Base-by-base conservation (phyloP, 2,888 invertebrate species). In the Scaptomyza tumidula region DNA sequence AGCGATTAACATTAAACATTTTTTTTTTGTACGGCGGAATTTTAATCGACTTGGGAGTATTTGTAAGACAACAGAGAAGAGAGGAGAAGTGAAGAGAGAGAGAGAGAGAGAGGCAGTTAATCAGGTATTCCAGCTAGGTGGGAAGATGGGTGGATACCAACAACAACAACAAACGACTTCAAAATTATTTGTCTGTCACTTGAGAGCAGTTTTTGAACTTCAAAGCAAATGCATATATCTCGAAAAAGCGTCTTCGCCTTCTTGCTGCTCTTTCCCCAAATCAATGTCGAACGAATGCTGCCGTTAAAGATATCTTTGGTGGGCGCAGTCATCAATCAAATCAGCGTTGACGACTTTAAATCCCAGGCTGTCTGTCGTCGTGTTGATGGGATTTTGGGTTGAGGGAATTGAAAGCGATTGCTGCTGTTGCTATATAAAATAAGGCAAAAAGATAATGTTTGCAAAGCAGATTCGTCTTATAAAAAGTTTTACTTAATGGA, bases 261-360 rank as follows among this genome's bases (percentile, higher is more conserved):
- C 33, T 35, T 35, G 3, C 19, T 13, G 4, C 11, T 3, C 39
- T 37, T 44, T 50, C 35, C 41, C 71, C 66, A 58, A 55, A 74
- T 56, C 66, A 77, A 82, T 77, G 54, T 71, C 63, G 60, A 74
- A 76, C 78, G 63, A 67, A 77, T 69, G 64, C 64, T 72, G 78
- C 64, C 64, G 63, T 66, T 64, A 31, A 37, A n/a, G 37, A 27
- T 35, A 19, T 33, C 1, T 10, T 29, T 52, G 3, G 78, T 86
- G 79, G 81, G 81, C 84, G 81, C 70, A 74, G 86, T 71, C 86
- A 86, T 83, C 83, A 80, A 83, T 86, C 83, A 83, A 80, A 72
- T 33, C 37, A 66, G 48, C 59, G 60, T 52, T 24, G 14, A 48
- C 35, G 13, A 27, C 16, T 31, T 2, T 11, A 33, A 10, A 56